Evolutionary conservation across 2,888 invertebrate species (phyloP), one percentile per base, ranked within the genome.

Genomic region (Campoplex nolae): DNA sequence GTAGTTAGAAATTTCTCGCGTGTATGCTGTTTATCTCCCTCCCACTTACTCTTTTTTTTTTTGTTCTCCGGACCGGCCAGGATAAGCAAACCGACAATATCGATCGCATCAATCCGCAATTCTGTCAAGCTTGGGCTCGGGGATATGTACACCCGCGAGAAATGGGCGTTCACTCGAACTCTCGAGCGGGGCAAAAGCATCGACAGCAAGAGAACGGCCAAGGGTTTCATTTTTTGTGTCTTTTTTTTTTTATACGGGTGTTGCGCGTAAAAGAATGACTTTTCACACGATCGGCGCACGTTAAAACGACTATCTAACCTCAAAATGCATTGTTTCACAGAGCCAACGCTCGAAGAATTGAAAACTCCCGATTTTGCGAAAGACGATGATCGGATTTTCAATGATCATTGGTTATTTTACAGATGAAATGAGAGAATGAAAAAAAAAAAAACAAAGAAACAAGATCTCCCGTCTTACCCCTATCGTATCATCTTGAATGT

Each of bases 81-180:
- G 58, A 81, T 75, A 84, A 75, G 71, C 77, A 79, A 75, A 75
- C 78, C 62, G 81, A 91, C 90, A 91, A 92, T 93, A 93, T 93
- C 93, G 93, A 93, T 93, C 93, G 92, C 91, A 92, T 92, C 93
- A 93, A 93, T 93, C 92, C 91, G 92, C 92, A 90, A 91, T 93
- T 92, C 92, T 92, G 93, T 93, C 93, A 93, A 91, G 92, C 89
- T 67, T 38, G 35, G 38, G 23, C 38, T 48, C 70, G 77, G 62
- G 77, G 67, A 42, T 58, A 71, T 85, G 71, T 82, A 88, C 84
- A 86, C 90, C 88, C 89, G 90, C 90, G 91, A 92, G 92, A 93
- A 93, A 93, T 94, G 93, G 93, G 93, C 93, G 93, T 93, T 93
- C 93, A 93, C 93, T 92, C 89, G 90, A 83, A 88, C 87, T 90